Conservation (phyloP, 2,797 vertebrate species). For the Fistularia tabacaria region DNA sequence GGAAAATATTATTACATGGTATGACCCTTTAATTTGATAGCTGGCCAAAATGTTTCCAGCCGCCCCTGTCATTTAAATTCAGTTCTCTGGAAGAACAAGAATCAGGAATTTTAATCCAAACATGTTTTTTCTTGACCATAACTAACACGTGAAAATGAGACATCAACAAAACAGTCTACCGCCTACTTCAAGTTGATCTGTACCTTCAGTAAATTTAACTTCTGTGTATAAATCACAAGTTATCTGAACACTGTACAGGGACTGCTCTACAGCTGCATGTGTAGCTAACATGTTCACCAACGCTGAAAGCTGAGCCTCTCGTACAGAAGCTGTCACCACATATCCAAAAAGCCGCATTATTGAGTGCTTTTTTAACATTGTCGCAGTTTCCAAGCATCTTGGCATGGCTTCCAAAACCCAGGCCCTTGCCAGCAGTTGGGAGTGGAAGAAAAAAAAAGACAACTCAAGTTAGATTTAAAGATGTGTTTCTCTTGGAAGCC, state of each 20-base stretch:
- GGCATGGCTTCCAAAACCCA: slow-evolving; percentile 62
- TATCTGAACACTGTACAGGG: slow-evolving; percentile 24
- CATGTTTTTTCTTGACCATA: not conserved
- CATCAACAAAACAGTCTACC: too few relatives aligned
- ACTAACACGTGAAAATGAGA: too few relatives aligned
- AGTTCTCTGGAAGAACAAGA: slow-evolving; percentile 57
- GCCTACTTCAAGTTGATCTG: slow-evolving; percentile 21
- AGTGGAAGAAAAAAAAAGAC: slow-evolving; percentile 63
- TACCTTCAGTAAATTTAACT: slow-evolving; percentile 26
- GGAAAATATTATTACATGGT: slow-evolving; percentile 67
- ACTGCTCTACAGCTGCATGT: slow-evolving; percentile 53
- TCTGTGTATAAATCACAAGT: slow-evolving; percentile 35
- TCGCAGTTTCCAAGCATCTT: slow-evolving; percentile 78
- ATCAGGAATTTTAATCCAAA: slow-evolving; percentile 51
- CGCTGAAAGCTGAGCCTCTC: slow-evolving; percentile 61
- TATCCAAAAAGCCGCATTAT: slow-evolving; percentile 73
- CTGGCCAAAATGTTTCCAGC: slow-evolving; percentile 66
- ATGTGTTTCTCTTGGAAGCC: slow-evolving; percentile 84
- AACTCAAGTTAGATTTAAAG: slow-evolving; percentile 86
- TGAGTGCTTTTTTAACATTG: slow-evolving; percentile 78
- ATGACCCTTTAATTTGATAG: slow-evolving; percentile 70
- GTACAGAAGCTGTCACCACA: slow-evolving; percentile 73
- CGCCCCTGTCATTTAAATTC: slow-evolving; percentile 53
- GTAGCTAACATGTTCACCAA: slow-evolving; percentile 61
- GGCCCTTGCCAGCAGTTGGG: slow-evolving; percentile 69